Evolutionary conservation across 64 coral and sea anemone species (phyloP), one percentile per base, ranked within the genome.

Genomic region (Stichodactyla helianthus): DNA sequence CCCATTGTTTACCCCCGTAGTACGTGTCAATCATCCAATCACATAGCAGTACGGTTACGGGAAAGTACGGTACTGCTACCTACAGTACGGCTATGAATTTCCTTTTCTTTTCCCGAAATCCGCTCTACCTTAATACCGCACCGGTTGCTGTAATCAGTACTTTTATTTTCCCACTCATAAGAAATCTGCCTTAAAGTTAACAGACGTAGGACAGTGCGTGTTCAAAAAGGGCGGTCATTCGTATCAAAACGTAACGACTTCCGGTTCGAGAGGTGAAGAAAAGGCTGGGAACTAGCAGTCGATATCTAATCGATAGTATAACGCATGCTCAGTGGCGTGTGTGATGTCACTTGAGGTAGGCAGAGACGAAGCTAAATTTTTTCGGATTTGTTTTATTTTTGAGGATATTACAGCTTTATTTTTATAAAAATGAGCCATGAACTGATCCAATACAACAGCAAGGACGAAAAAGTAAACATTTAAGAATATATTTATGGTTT

Each of bases 401-500:
- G 80, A 86, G 86, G 56, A 85, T 88, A 90, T 91, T 90, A 54
- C 77, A 51, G 77, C 90, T 76, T 89, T 93, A 84, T 84, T 84
- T 84, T 93, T 93, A 56, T 68, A 93, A 54, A n/a, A 79, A 97
- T 97, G 92, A 93, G 86, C 78, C 88, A 91, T 55, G 95, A 97
- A 50, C 56, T 91, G 68, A 86, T 97, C 61, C 89, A 93, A 78
- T 93, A 86, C 77, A 90, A 84, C 82, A 84, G 81, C 82, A 91
- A 91, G 79, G 92, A 97, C 82, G 92, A 93, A 71, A 97, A 93
- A 86, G 95, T 97, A 97, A 97, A 88, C 55, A 71, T 51, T 54
- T 50, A 16, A 89, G 59, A 31, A 14, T 91, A 59, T 59, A 71
- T 77, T 67, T n/a, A 17, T 58, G 35, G 57, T 50, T 77, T 17